phyloP scores from a whole-genome alignment of 64 coral and sea anemone genomes.

The Pachyseris speciosa region DNA sequence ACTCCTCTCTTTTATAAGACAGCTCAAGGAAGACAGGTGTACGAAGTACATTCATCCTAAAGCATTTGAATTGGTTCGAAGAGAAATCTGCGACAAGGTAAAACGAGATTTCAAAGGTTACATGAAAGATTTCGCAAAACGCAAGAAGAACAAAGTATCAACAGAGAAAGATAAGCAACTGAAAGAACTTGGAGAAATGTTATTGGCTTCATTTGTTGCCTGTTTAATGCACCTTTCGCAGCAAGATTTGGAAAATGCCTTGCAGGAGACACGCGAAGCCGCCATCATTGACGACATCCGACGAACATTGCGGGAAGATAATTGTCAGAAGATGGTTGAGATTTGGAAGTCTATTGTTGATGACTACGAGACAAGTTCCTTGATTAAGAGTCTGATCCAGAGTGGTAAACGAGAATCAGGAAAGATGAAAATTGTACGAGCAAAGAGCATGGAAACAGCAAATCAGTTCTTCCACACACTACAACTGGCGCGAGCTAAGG shows the following conservation, averaged over 20 bases:
- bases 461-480: constrained; percentile 28
- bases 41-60: not conserved
- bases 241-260: not conserved
- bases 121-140: not conserved
- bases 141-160: not conserved
- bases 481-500: not conserved
- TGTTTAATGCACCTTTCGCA: constrained; percentile 16
- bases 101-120: not conserved
- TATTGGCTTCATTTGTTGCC: not conserved
- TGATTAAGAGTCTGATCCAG: not conserved
- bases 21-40: not conserved
- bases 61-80: constrained; percentile 49
- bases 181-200: too few relatives aligned
- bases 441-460: not conserved
- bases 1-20: not conserved
- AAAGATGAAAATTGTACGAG: constrained; percentile 31
- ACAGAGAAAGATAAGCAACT: not conserved
- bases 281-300: not conserved
- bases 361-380: constrained; percentile 13
- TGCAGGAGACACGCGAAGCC: not conserved
- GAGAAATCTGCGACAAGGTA: not conserved
- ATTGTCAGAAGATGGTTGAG: not conserved
- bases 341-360: not conserved
- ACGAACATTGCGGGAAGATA: not conserved
- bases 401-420: not conserved